Evolutionary conservation across 1,140 invertebrate species (phyloP), one percentile per base, ranked within the genome.

Genomic region (Orchestia grillus): DNA sequence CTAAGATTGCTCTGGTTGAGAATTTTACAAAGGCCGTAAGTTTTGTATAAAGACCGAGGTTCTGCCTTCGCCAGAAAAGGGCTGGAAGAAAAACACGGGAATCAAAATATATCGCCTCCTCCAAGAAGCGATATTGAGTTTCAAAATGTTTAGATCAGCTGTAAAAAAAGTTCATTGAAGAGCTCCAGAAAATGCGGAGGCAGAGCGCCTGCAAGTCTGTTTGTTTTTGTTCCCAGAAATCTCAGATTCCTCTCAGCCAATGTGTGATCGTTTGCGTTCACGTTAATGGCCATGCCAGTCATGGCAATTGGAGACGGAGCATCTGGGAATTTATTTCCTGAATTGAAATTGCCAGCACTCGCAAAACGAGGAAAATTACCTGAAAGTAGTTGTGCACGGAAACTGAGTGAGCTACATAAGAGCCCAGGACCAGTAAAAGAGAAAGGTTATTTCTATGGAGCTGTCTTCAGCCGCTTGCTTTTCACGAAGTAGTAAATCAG

Each of bases 81-180:
- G 43, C 92, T 94, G 92, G 44, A 45, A 23, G 44, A 94, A 94
- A 94, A 94, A 94, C 92, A 45, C 43, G 3, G 44, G 19, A 44
- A 94, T 44, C 92, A 40, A 47, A 94, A 94, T 94, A 47, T 94
- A 94, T 94, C 44, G 92, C 92, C 41, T 94, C 47, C 44, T 94
- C 47, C 92, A 47, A 94, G 8, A 94, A 16, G 47, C 92, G 92
- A 94, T 94, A 94, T 94, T 94, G 92, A 94, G 92, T 94, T 94
- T 94, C 44, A 15, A 44, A 44, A 94, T 44, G 92, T 94, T 94
- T 77, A 77, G 62, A 28, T 19, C 62, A 77, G 62, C 62, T 77
- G 36, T 77, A 77, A 77, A 77, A n/a, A 77, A 77, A 77, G 62
- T 77, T 77, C 62, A 77, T 77, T 77, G 62, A 77, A 28, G 28